Base-by-base conservation (phyloP, 2,797 vertebrate genomes). In the Euphonia xanthogaster region DNA sequence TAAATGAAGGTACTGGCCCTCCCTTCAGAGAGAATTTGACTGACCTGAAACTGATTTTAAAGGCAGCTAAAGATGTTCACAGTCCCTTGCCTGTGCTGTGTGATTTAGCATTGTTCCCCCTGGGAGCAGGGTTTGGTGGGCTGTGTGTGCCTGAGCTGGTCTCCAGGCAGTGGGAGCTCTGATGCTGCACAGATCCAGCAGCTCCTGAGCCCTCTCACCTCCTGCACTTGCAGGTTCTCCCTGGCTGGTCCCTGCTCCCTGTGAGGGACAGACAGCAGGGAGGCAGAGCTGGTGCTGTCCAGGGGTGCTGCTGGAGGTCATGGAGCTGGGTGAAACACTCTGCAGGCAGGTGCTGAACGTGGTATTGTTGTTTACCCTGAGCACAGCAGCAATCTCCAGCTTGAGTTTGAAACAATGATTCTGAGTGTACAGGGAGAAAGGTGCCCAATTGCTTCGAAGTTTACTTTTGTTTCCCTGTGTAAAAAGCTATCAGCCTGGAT, bases 61-160 rank as follows among this genome's bases (percentile, higher is more conserved):
- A 61, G 30, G 17, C 47, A 48, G 14, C 24, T 60, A 3, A 68
- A 67, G 50, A 12, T 50, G 65, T 30, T 75, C 58, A 12, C 24
- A 12, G 54, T 23, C 39, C 14, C 23, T 63, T 63, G 18, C 25
- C 44, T 63, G 2, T 47, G 20, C 37, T 0, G 0, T 2, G 1
- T 12, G 57, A 18, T 67, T 62, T 76, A 28, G 35, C 2, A 1
- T 42, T 1, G 1, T 22, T 73, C 28, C 28, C 22, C 19, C 3
- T 44, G 45, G 25, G n/a, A 50, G 6, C 48, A 45, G 48, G 11
- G 16, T 12, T 19, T 33, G 25, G 27, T 0, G 17, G 25, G 16
- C 63, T 55, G 11, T 2, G 0, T 17, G n/a, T 7, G 1, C 47
- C 33, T 0, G 0, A 74, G 33, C 66, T 33, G 3, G 10, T 35